phyloP scores from a whole-genome alignment of 2,888 invertebrate species.

The Arge pagana region DNA sequence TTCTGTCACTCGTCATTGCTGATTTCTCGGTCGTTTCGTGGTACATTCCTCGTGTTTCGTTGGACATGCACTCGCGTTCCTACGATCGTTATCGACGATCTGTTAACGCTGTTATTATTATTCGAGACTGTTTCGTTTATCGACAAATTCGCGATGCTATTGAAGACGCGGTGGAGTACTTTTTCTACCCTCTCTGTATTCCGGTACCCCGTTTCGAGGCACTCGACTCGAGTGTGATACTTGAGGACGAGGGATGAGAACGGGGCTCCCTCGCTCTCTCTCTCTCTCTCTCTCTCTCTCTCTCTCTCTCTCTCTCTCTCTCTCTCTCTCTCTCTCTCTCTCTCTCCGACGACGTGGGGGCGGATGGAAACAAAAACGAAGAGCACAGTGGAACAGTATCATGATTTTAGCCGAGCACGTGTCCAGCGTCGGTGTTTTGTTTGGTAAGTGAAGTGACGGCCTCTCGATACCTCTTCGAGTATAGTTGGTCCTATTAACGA shows the following conservation, averaged over 20 bases:
- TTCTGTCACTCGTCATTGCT: too few relatives aligned
- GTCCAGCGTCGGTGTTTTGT: conserved; percentile 45
- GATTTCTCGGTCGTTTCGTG: too few relatives aligned
- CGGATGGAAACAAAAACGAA: conserved; percentile 44
- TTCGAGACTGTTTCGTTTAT: conserved; percentile 13
- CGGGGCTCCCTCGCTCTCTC: too few relatives aligned
- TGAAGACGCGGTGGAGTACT: neutral
- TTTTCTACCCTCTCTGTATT: neutral
- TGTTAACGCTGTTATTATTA: too few relatives aligned
- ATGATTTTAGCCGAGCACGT: conserved; percentile 57
- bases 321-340: too few relatives aligned
- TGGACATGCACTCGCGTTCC: too few relatives aligned
- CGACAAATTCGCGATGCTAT: conserved; percentile 3
- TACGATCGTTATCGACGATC: too few relatives aligned
- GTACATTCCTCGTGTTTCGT: too few relatives aligned
- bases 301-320: too few relatives aligned
- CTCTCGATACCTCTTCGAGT: conserved; percentile 43
- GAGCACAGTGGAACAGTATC: conserved; percentile 45
- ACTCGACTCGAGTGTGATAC: conserved; percentile 35
- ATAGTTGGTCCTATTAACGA: conserved; percentile 44
- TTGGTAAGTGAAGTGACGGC: conserved; percentile 52
- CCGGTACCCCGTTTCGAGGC: conserved; percentile 5
- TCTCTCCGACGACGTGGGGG: conserved; percentile 27
- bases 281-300: too few relatives aligned
- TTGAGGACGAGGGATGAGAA: conserved; percentile 25